These are phyloP conservation scores for Pedetes capensis DNA, from an alignment of 2,113 vertebrate genomes.

Conservation along the genomic window DNA sequence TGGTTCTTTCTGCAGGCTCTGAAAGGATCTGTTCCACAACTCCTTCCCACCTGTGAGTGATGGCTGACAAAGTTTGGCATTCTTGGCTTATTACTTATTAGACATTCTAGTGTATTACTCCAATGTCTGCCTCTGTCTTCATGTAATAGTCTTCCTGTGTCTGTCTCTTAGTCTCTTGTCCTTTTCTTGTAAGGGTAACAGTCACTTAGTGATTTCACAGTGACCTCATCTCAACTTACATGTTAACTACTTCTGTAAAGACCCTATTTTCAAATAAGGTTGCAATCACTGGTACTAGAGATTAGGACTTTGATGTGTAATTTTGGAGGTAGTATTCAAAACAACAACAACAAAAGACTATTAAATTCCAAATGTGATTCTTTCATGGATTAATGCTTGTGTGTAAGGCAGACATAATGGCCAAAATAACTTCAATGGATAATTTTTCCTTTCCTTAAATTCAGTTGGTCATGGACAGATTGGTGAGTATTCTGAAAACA, in stretches of 20 bases:
- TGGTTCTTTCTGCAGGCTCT: neutral
- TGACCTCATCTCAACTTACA: neutral
- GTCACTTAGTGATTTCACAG: too few relatives aligned
- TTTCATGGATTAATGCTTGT: neutral
- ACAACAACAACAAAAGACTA: too few relatives aligned
- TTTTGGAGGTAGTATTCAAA: too few relatives aligned
- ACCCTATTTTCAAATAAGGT: neutral
- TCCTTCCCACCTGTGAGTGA: neutral
- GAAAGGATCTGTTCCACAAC: neutral
- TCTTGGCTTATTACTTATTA: accelerated
- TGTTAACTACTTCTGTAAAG: neutral
- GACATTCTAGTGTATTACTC: accelerated
- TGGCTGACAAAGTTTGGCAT: too few relatives aligned
- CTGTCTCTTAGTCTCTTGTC: neutral
- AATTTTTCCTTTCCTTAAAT: neutral
- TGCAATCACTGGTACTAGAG: too few relatives aligned
- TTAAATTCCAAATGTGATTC: neutral
- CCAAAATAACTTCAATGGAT: neutral
- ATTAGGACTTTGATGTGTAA: neutral
- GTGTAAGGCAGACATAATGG: neutral
- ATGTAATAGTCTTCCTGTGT: accelerated
- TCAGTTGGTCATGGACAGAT: neutral
- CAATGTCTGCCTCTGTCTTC: neutral
- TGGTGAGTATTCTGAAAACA: neutral
- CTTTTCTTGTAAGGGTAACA: neutral